Base-by-base conservation (phyloP, 2,797 vertebrate genomes). In the Sebastes kiyomatsui region DNA sequence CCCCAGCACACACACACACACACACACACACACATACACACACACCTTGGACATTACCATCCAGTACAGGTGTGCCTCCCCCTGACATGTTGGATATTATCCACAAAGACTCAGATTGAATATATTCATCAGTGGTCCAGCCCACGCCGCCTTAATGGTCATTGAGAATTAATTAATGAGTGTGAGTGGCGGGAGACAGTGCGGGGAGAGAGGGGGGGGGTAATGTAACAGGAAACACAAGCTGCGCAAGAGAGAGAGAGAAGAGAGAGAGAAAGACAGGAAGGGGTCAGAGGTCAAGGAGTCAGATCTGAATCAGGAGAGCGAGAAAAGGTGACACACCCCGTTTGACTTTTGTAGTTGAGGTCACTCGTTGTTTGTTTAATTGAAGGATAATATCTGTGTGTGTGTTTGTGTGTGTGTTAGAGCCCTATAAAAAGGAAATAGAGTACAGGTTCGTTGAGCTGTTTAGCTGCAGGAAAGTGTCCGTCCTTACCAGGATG, bases 151-250 rank as follows among this genome's bases (percentile, higher is more conserved):
- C 96, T 96, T 97, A 97, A 97, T 96, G 96, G 95, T 96, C 96
- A 96, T 95, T 97, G 96, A 96, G 96, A 97, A 97, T 97, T 96
- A 97, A 97, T 98, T 97, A 97, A 96, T 96, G 96, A 94, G 93
- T 91, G 93, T 59, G 71, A 80, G 61, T 94, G 93, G 85, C 85
- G 90, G 92, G 94, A 93, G 49, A 90, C 46, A 55, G 20, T 22
- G 67, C 35, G 27, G 28, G 25, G 61, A 61, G 22, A 69, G 69
- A 30, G 20, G 11, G 49, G 42, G 27, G 42, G 27, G 27, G 23
- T 22, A 62, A 68, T 58, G 70, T 28, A 52, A 69, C 33, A 61
- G 49, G 7, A 49, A 38, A 46, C 32, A 49, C 46, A 23, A 58
- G 35, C 59, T 66, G n/a, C 12, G 20, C 32, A n/a, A n/a, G 72